Base-by-base conservation (phyloP, 2,797 vertebrate species). In the Carduelis carduelis region DNA sequence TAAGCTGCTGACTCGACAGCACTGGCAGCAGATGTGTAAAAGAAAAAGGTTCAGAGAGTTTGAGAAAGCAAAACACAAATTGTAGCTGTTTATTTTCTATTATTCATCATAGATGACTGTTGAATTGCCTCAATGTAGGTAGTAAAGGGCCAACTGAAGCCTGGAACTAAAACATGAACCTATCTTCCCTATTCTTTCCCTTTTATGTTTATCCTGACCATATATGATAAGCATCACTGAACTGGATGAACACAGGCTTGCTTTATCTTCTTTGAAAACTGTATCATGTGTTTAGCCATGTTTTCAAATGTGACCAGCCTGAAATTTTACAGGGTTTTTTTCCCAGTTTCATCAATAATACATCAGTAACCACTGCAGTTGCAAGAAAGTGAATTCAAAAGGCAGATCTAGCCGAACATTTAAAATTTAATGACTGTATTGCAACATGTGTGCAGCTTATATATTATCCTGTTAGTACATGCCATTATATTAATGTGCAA, bases 341-440 rank as follows among this genome's bases (percentile, higher is more conserved):
- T 43, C 4, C 41, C 82, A 80, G 18, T 71, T 53, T 59, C 39
- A 69, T 49, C 10, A 18, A 59, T 43, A 64, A 85, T 22, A 80
- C 23, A 66, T 94, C 91, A 94, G 92, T 96, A 96, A 91, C 63
- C 49, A 95, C 82, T 86, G 74, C 78, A 96, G 78, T 60, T 94
- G 69, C 87, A 95, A 92, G 83, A 94, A 93, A 94, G 90, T 86
- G 71, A 93, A 91, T 59, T 83, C 89, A 85, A 93, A 96, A 95
- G 56, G 46, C 43, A 93, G 63, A 69, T 66, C 52, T 6, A 88
- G 80, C 35, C 89, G 94, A 89, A 94, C 59, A 63, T 71, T 89
- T 95, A 85, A 90, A 81, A 90, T 89, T 92, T 61, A 82, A 60
- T 50, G 66, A 61, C 28, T 32, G 24, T 44, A 83, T 72, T 95